Base-by-base conservation (phyloP, 1,140 invertebrate genomes). In the Antheraea mylitta region DNA sequence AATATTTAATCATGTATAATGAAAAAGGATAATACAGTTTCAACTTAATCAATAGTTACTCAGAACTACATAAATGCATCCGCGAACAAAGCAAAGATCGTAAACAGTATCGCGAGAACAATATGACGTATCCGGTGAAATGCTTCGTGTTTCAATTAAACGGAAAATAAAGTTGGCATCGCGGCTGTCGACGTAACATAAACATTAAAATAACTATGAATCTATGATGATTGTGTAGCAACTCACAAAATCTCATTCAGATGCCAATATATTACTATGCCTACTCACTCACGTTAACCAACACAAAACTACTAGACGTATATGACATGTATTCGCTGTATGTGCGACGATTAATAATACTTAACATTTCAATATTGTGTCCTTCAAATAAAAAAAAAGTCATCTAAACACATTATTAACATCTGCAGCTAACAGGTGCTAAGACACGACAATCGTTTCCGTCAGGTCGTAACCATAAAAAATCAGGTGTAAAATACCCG, bases 121-220 rank as follows among this genome's bases (percentile, higher is more conserved):
- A 73, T 75, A 81, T 75, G 79, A 79, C 74, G 79, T 67, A 78
- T 81, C 72, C 79, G 59, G 71, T 74, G 75, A 81, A 78, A 75
- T 72, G 79, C 76, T 74, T 76, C 79, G 77, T 81, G 77, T 78
- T 81, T 81, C 79, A 78, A 81, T 81, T 81, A 81, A 81, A 77
- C 71, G 75, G 76, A 81, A 81, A 81, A 78, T 78, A 78, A 78
- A 78, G 72, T 78, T 81, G 76, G 77, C 76, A 80, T 74, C 68
- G 74, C 64, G 68, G 69, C 72, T 66, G 69, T 69, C 74, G 71
- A 78, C 76, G 76, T 76, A 74, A 76, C 74, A 76, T 76, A 76
- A 78, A 78, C 76, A 78, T 75, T 78, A 75, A 75, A 78, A 78
- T 78, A 75, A 76, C 72, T 78, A 76, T 76, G 77, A 78, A 75